These are phyloP conservation scores for Drosophila melanica DNA, from an alignment of 1,140 invertebrate genomes.

Conservation along the genomic window DNA sequence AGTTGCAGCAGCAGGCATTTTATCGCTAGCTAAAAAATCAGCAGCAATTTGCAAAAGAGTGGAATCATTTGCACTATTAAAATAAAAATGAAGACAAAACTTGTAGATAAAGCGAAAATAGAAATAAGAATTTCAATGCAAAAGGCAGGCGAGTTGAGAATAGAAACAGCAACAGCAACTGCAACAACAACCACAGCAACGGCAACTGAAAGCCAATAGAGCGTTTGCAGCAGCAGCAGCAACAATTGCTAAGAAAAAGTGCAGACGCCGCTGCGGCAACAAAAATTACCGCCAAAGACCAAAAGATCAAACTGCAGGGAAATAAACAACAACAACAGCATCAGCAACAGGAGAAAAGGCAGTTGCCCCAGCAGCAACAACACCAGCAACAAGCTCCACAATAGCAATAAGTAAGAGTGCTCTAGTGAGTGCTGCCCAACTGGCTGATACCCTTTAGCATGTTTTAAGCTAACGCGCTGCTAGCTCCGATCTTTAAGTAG, in stretches of 20 bases:
- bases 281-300: conserved; percentile 82
- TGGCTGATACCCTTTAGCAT: neutral
- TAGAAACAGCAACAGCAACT: conserved; percentile 30
- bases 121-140: conserved; percentile 53
- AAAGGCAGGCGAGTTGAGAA: conserved; percentile 13
- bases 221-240: conserved; percentile 43
- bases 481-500: too few relatives aligned
- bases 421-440: neutral
- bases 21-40: conserved; percentile 49
- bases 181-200: conserved; percentile 21
- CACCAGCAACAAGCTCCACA: conserved; percentile 14
- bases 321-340: conserved; percentile 71
- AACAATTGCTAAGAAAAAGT: conserved; percentile 60
- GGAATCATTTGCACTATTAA: conserved; percentile 74
- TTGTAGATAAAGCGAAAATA: conserved; percentile 72
- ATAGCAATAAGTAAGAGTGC: conserved; percentile 4
- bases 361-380: conserved; percentile 29
- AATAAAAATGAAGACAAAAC: conserved; percentile 83
- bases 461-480: too few relatives aligned
- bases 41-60: conserved; percentile 57
- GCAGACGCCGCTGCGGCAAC: conserved; percentile 54
- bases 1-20: conserved; percentile 29
- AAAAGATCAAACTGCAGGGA: conserved; percentile 78
- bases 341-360: conserved; percentile 50
- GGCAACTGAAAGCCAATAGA: conserved; percentile 64